phyloP scores from a whole-genome alignment of 2,797 vertebrate species.

The Coreius guichenoti region DNA sequence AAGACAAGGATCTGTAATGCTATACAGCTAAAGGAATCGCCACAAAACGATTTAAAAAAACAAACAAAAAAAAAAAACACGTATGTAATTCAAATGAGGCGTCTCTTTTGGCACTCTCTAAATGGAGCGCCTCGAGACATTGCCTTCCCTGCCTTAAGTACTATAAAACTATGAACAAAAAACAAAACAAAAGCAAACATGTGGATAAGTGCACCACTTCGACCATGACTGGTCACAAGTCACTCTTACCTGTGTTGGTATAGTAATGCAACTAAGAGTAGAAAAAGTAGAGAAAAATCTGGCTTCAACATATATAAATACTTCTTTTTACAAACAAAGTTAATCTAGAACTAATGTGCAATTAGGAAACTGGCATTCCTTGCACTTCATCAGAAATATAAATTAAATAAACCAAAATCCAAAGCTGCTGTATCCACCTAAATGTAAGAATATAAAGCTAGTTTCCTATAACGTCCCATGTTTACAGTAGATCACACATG shows the following conservation, averaged over 20 bases:
- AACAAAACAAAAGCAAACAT: neutral
- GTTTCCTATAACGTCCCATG: constrained; percentile 13
- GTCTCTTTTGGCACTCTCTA: constrained; percentile 1
- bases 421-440: constrained; percentile 34
- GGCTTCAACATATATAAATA: constrained; percentile 56
- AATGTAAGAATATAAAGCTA: constrained; percentile 30
- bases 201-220: constrained; percentile 23
- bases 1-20: constrained; percentile 17
- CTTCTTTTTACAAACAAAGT: constrained; percentile 53
- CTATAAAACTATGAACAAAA: neutral
- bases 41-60: neutral
- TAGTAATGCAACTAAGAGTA: constrained; percentile 45
- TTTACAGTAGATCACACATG: constrained; percentile 60
- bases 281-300: constrained; percentile 51
- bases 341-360: constrained; percentile 12
- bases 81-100: constrained; percentile 5
- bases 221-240: constrained; percentile 25
- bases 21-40: constrained; percentile 18
- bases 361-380: neutral
- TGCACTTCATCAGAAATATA: constrained; percentile 40
- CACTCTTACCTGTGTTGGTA: constrained; percentile 11
- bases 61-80: constrained; percentile 6
- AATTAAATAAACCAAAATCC: constrained; percentile 41
- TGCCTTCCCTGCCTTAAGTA: constrained; percentile 20
- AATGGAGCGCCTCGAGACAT: neutral